Evolutionary conservation across 2,113 vertebrate genomes (phyloP).

Genomic region (Turdus rufiventris): DNA sequence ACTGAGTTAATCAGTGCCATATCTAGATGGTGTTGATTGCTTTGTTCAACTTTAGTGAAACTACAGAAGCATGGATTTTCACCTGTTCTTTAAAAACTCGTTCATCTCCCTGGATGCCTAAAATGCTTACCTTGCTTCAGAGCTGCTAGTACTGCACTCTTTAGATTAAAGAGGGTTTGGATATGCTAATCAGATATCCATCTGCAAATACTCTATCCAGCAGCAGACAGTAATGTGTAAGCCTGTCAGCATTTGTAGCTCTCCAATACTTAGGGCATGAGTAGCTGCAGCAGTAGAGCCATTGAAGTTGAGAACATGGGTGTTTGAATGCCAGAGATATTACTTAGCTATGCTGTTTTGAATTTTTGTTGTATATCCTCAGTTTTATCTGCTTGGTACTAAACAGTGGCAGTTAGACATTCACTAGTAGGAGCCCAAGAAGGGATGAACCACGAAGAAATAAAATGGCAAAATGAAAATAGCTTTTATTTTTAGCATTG

Average conservation of each 20-base stretch:
- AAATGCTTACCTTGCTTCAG: background rate
- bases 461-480: background rate
- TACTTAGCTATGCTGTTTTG: background rate
- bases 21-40: background rate
- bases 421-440: background rate
- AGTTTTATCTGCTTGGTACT: background rate
- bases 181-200: background rate
- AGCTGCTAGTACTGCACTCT: background rate
- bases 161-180: background rate
- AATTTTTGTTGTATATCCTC: background rate
- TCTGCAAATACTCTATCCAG: background rate
- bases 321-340: background rate
- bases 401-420: background rate
- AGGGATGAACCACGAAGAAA: background rate
- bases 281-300: background rate
- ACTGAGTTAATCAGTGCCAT: background rate
- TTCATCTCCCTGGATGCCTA: background rate
- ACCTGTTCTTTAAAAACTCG: background rate
- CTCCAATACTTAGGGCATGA: background rate
- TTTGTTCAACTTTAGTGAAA: background rate
- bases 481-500: background rate
- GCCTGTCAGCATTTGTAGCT: background rate
- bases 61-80: background rate
- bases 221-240: background rate
- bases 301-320: background rate